Base-by-base conservation (phyloP, 2,888 invertebrate species). In the Eupsilia transversa region DNA sequence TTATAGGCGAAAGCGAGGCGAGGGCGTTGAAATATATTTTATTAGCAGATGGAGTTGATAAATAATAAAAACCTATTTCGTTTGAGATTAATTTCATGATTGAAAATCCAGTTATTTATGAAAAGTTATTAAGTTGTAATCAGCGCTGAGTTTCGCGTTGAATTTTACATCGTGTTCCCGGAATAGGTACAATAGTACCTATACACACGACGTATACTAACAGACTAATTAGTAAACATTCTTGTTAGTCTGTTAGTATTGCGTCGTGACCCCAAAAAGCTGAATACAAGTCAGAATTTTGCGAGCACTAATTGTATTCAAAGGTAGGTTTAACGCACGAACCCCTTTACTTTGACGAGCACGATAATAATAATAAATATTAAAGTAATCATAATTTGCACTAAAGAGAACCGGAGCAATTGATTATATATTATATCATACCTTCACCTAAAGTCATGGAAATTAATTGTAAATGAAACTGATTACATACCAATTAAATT, bases 51-150 rank as follows among this genome's bases (percentile, higher is more conserved):
- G 9, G 27, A 27, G 20, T 38, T 30, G 23, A 23, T 35, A n/a
- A 66, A 52, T 49, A 80, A 35, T 38, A 7, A 23, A 30, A 61
- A 65, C 23, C 3, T 27, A 17, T 27, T n/a, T n/a, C n/a, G n/a
- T n/a, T n/a, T n/a, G n/a, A n/a, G n/a, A n/a, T n/a, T n/a, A n/a
- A n/a, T n/a, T 60, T 72, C 41, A n/a, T 74, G 33, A 60, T 74
- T 64, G 46, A 63, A 68, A 41, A 70, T 78, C 35, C 38, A 33
- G 64, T 30, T 60, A 43, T 23, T 74, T 70, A 67, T 35, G 23
- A 4, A 30, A 79, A 69, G 49, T 67, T n/a, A 72, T 77, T 69
- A 70, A 63, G 38, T 72, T 74, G 61, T 69, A 66, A 66, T 77
- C 61, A 65, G 46, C 38, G 65, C 38, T 54, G 49, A 57, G n/a